Evolutionary conservation across 2,797 vertebrate species (phyloP).

Genomic region (Apogon hyalosoma): DNA sequence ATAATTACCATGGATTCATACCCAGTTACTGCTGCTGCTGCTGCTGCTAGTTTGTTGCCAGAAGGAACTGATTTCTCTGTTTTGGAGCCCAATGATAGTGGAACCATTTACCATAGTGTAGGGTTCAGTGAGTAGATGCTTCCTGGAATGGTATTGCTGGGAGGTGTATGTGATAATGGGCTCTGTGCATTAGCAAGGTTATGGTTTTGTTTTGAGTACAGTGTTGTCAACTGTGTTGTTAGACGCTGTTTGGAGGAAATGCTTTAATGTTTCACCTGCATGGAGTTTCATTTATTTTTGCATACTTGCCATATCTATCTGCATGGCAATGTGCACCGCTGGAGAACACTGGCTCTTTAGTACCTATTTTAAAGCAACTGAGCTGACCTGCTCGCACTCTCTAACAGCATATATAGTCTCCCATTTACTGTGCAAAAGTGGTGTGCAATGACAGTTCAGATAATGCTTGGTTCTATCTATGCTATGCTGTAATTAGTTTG

Average conservation of each 20-base stretch:
- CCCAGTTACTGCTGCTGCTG: neutral
- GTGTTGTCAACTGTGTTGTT: constrained; percentile 40
- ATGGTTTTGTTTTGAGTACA: constrained; percentile 48
- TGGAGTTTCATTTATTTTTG: constrained; percentile 28
- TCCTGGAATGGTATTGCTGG: constrained; percentile 45
- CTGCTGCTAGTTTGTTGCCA: constrained; percentile 13
- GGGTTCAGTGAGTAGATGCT: constrained; percentile 42
- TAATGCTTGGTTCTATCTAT: neutral
- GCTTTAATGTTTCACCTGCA: constrained; percentile 53
- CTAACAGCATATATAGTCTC: neutral
- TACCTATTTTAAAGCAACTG: constrained; percentile 3
- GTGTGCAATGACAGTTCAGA: neutral
- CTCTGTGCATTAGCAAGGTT: constrained; percentile 55
- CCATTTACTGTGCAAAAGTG: neutral
- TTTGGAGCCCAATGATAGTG: constrained; percentile 26
- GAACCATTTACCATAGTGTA: constrained; percentile 32
- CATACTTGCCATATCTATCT: constrained; percentile 4
- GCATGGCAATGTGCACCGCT: neutral
- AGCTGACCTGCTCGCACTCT: neutral
- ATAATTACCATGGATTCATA: constrained; percentile 45
- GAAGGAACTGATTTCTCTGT: constrained; percentile 30
- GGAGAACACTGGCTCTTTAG: neutral
- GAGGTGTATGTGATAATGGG: constrained; percentile 50
- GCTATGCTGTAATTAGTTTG: neutral
- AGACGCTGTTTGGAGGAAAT: constrained; percentile 38